Percentiles rank a stretch among this genome's conserved stretches.
These are phyloP conservation scores for Hyperoplus lanceolatus DNA, from an alignment of 2,797 vertebrate genomes.

Conservation along the genomic window DNA sequence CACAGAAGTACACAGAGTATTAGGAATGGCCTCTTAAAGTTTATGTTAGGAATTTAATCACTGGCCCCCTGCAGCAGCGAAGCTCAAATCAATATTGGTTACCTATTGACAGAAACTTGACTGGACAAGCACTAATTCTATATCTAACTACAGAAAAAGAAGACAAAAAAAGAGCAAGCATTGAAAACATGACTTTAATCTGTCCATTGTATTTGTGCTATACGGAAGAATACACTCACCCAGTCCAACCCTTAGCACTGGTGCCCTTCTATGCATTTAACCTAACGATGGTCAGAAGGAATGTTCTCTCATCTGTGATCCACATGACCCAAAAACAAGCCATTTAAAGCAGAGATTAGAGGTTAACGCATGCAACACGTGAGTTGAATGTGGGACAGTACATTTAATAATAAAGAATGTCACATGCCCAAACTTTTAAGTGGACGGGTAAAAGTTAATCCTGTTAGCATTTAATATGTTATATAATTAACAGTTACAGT, in stretches of 20 bases:
- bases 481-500: background rate
- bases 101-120: background rate
- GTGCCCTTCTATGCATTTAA: conserved; percentile 33
- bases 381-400: conserved; percentile 62
- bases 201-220: conserved; percentile 47
- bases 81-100: conserved; percentile 46
- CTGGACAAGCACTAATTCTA: background rate
- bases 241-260: background rate
- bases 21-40: conserved; percentile 1
- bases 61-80: conserved; percentile 1
- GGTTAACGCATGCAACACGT: conserved; percentile 35
- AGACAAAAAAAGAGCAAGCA: conserved; percentile 35
- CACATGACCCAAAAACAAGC: conserved; percentile 64
- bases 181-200: conserved; percentile 68
- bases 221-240: conserved; percentile 24
- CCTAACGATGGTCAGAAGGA: conserved; percentile 43
- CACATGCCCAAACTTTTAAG: conserved; percentile 46
- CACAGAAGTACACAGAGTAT: conserved; percentile 39
- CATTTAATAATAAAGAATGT: conserved; percentile 27
- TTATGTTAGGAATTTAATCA: conserved; percentile 17
- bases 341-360: conserved; percentile 47
- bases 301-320: conserved; percentile 51
- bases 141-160: conserved; percentile 13
- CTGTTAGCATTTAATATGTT: background rate
- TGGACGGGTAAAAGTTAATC: conserved; percentile 1